Conservation (phyloP, 2,888 invertebrate genomes). For the Latrodectus elegans region DNA sequence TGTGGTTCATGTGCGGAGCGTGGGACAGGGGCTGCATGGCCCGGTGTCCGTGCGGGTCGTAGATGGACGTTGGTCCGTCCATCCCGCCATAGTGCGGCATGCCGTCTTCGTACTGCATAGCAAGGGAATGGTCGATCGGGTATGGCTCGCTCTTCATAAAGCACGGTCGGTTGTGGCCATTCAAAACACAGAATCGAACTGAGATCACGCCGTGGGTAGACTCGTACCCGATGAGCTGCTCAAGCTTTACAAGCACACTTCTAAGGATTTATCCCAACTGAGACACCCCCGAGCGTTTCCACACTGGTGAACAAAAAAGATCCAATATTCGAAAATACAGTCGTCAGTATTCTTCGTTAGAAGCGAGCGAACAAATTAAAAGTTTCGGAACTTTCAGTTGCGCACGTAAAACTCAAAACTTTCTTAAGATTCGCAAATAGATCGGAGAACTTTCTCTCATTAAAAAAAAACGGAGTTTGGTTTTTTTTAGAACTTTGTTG, state of each 20-base stretch:
- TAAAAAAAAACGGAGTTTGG: background rate
- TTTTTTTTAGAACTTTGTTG: background rate
- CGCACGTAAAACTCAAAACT: background rate
- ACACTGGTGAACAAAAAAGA: too few species aligned
- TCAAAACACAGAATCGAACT: conserved; percentile 33
- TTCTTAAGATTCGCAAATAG: background rate
- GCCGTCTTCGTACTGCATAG: conserved; percentile 91
- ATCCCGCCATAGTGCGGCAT: conserved; percentile 87
- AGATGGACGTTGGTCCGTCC: conserved; percentile 83
- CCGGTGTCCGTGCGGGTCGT: conserved; percentile 83
- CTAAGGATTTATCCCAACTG: too few species aligned
- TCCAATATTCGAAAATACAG: too few species aligned
- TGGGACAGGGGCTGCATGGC: conserved; percentile 78
- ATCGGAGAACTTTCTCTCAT: background rate
- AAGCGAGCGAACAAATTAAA: too few species aligned
- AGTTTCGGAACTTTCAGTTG: too few species aligned
- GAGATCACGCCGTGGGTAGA: background rate
- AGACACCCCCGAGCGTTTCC: too few species aligned
- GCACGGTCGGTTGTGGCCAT: conserved; percentile 55
- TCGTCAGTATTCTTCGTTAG: too few species aligned
- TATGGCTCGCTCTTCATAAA: conserved; percentile 70
- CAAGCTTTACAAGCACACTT: too few species aligned
- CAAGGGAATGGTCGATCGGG: conserved; percentile 61
- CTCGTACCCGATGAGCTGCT: too few species aligned
- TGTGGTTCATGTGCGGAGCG: conserved; percentile 81